Base-by-base conservation (phyloP, 2,797 vertebrate species). In the Diplodus puntazzo region DNA sequence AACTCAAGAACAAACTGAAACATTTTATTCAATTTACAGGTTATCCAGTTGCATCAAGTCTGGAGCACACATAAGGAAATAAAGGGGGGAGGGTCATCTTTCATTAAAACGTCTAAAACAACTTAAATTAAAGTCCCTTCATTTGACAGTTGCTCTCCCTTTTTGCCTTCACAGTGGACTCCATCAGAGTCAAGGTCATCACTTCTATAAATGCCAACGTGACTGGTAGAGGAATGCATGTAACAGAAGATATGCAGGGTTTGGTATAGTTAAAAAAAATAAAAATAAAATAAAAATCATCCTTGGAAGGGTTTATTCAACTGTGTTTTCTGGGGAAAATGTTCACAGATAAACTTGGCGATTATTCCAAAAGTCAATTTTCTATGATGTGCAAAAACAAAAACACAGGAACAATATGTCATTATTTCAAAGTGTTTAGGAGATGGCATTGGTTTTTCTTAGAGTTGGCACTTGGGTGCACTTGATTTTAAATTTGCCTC, bases 31-130 rank as follows among this genome's bases (percentile, higher is more conserved):
- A 88, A 92, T 91, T 92, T 89, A 92, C 88, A 94, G 79, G 91
- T 88, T 79, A 89, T 94, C 91, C 94, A 94, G 91, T 94, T 94
- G 75, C 81, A 90, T 92, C 89, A 92, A 84, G 88, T 87, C 81
- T 84, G 85, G 60, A 25, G 90, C 91, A 92, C 86, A 94, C 82
- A 79, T 65, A 75, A 73, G 62, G 65, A 76, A 80, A 59, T 68
- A 83, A 74, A 65, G 43, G 52, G 12, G 13, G 34, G 9, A 7
- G 34, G 49, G 3, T 49, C 79, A 87, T 90, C 84, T 87, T 92
- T 94, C 88, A 91, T 45, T 89, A 78, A 77, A 91, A 79, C 23
- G 25, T 43, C 65, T 72, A 74, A 83, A 82, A 84, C 79, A 58
- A 65, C 43, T 78, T 66, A 69, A 90, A 80, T 83, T 70, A 69